Evolutionary conservation across 2,797 vertebrate genomes (phyloP), one percentile per base, ranked within the genome.

Genomic region (Gymnoscopelus braueri): DNA sequence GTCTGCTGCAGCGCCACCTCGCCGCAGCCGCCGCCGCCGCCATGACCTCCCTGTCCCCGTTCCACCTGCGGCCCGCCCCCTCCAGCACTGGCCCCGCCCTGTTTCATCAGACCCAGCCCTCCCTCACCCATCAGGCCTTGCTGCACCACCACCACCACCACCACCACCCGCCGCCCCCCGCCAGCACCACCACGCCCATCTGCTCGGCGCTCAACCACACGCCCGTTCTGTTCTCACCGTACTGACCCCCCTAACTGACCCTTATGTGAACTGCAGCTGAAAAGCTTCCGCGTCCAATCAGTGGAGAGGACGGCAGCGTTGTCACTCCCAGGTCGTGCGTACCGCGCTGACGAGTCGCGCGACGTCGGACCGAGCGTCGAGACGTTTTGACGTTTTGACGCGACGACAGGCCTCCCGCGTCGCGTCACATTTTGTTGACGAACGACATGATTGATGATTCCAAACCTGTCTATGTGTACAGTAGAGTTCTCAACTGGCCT

Each of bases 161-260:
- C 35, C 35, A 39, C 39, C 39, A 97, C 87, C 92, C 95, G 3
- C 93, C 94, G 95, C 8, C 93, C 93, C 54, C 96, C 0, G 94
- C 95, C 39, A 8, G 95, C 7, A 93, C 93, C 53, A 94, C 96
- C 0, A 94, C 95, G 78, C 94, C 95, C 86, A 95, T 98, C 90
- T 93, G 96, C 88, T 94, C 95, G 51, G 71, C 95, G 76, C 96
- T 3, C 35, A 39, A 39, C 35, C 35, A 97, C 87, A 92, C 95
- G 3, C 93, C 94, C 0, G 90, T 97, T 75, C 94, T 97, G 71
- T 97, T 98, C 78, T 93, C 96, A 81, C 96, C 96, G 26, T 98
- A 96, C 87, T 98, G 94, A 98, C 91, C 85, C 83, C 0, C 4
- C n/a, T n/a, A n/a, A 3, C 8, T 3, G 64, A 0, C 6, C 60